Evolutionary conservation across 2,797 vertebrate species (phyloP).

Genomic region (Pitangus sulphuratus): DNA sequence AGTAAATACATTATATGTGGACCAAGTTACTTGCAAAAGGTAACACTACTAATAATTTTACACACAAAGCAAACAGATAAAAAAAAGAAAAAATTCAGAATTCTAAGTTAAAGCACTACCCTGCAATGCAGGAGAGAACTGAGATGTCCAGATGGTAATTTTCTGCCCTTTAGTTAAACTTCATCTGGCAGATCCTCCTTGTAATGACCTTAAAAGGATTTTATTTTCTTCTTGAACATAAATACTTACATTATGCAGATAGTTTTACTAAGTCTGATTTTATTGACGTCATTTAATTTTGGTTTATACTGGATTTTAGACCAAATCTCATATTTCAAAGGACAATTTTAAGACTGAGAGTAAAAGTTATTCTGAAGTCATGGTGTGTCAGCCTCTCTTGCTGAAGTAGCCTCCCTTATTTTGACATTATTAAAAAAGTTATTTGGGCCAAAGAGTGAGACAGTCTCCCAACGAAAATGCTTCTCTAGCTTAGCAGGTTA

Average conservation of each 20-base stretch:
- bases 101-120: background rate
- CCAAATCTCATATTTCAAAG: background rate
- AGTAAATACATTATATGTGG: background rate
- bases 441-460: background rate
- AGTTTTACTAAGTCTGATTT: background rate
- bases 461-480: background rate
- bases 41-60: background rate
- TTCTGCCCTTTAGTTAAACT: background rate
- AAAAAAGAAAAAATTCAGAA: background rate
- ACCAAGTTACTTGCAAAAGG: background rate
- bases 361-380: background rate
- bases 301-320: background rate
- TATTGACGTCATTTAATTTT: background rate
- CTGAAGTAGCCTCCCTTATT: background rate
- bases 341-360: background rate
- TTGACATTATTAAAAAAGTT: accelerated
- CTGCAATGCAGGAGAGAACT: background rate
- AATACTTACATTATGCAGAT: background rate
- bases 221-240: background rate
- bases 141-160: background rate
- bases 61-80: background rate
- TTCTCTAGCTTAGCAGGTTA: background rate
- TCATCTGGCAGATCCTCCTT: background rate
- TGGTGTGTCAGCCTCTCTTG: background rate
- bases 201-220: background rate